A percentile compares a stretch with the other conserved stretches of the same genome.
Conservation (phyloP, 1,140 invertebrate genomes). For the Dryas iulia region DNA sequence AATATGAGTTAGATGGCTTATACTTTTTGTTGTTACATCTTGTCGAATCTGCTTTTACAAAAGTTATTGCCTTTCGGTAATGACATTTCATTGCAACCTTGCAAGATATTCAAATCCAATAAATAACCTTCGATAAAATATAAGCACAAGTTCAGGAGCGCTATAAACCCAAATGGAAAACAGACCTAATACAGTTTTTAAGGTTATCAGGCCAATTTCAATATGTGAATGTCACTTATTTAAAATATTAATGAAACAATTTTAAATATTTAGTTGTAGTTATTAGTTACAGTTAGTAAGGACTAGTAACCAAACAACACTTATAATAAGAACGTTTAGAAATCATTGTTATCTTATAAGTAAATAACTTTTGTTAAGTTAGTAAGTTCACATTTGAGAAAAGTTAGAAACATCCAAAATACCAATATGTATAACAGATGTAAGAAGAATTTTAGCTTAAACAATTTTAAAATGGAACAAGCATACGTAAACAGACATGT, state of each 20-base stretch:
- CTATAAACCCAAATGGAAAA: background rate
- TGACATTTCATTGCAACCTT: constrained; percentile 55
- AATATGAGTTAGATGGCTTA: constrained; percentile 62
- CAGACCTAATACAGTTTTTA: background rate
- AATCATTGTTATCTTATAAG: too few species aligned
- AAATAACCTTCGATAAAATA: constrained; percentile 38
- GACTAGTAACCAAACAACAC: too few species aligned
- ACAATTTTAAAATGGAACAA: too few species aligned
- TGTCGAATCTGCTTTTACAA: constrained; percentile 61
- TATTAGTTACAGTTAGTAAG: too few species aligned
- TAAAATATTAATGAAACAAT: background rate
- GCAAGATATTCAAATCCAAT: constrained; percentile 28
- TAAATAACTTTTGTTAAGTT: too few species aligned
- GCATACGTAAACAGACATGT: background rate
- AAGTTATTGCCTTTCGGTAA: constrained; percentile 52
- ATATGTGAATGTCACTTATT: background rate
- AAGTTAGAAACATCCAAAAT: too few species aligned
- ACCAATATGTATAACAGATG: too few species aligned
- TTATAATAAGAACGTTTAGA: too few species aligned
- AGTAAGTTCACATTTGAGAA: too few species aligned
- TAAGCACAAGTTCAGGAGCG: constrained; percentile 55
- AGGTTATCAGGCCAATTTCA: background rate
- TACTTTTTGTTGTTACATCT: constrained; percentile 57
- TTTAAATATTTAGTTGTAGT: too few species aligned
- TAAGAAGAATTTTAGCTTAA: too few species aligned